Evolutionary conservation across 2,113 vertebrate species (phyloP).

Genomic region (Ahaetulla prasina): DNA sequence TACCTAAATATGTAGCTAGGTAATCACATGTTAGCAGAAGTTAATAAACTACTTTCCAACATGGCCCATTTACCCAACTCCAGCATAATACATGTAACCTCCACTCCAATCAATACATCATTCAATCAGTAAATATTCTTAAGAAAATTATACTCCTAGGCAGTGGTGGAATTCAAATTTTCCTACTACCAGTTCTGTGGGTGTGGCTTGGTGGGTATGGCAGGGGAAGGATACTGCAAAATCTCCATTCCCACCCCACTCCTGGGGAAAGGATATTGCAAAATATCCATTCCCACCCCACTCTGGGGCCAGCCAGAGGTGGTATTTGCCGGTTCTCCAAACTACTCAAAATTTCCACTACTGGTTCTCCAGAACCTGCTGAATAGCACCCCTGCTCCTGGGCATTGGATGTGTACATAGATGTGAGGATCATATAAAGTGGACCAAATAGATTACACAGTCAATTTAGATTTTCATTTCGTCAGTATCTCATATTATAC

Average conservation of each 20-base stretch:
- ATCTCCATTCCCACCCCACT: too few relatives aligned
- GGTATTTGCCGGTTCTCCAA: too few relatives aligned
- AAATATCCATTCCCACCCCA: too few relatives aligned
- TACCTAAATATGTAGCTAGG: not conserved
- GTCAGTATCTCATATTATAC: not conserved
- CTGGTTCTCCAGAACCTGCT: too few relatives aligned
- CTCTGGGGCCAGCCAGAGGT: too few relatives aligned
- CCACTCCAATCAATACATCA: not conserved
- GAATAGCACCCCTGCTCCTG: not conserved
- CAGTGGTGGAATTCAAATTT: too few relatives aligned
- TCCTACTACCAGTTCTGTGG: too few relatives aligned
- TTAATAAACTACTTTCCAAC: not conserved
- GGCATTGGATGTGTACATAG: not conserved
- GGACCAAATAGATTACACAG: not conserved
- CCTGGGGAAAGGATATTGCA: too few relatives aligned
- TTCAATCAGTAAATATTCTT: not conserved
- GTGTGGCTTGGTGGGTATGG: too few relatives aligned
- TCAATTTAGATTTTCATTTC: not conserved
- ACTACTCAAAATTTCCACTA: too few relatives aligned
- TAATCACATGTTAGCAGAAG: not conserved
- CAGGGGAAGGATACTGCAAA: too few relatives aligned
- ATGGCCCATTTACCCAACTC: too few relatives aligned
- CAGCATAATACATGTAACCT: not conserved
- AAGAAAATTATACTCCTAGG: not conserved
- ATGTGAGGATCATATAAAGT: not conserved